Evolutionary conservation across 2,888 invertebrate species (phyloP), one percentile per base, ranked within the genome.

Genomic region (Crematogaster levior): DNA sequence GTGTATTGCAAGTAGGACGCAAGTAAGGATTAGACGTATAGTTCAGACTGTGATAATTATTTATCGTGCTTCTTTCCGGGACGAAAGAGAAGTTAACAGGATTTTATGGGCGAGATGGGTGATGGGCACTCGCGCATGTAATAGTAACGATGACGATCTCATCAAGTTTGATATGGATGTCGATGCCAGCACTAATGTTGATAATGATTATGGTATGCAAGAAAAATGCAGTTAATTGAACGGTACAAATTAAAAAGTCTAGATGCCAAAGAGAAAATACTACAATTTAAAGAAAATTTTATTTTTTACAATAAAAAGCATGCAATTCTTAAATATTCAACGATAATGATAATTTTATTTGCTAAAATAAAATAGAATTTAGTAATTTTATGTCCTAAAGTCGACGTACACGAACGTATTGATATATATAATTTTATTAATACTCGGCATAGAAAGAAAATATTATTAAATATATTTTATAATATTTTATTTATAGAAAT

Each of bases 21-120:
- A 75, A 63, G 83, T 87, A 87, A 84, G 79, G 61, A 61, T 90
- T 92, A 92, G 92, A 90, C 85, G 89, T 93, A 93, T 93, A 93
- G 92, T 92, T 92, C 91, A 92, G 92, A 93, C 93, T 93, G 93
- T 93, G 93, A 93, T 93, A 93, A 93, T 92, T 92, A 91, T 92
- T 93, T 91, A 91, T 91, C 93, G 93, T 90, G 91, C 90, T 92
- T 90, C 86, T 88, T 87, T 86, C 87, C 77, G 85, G 85, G 86
- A 87, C 53, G 60, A 73, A 79, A 61, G 66, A 68, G 80, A 43
- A 53, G 53, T 53, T 79, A 72, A 80, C 74, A 80, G 68, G 24
- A 66, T 65, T 58, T 65, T 68, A 68, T 30, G 43, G 21, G 53
- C 56, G 43, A 56, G 81, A 84, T 40, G 34, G 63, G 34, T 73